A percentile compares a stretch with the other conserved stretches of the same genome.
Conservation (phyloP, 2,888 invertebrate species). For the Protonemura montana region DNA sequence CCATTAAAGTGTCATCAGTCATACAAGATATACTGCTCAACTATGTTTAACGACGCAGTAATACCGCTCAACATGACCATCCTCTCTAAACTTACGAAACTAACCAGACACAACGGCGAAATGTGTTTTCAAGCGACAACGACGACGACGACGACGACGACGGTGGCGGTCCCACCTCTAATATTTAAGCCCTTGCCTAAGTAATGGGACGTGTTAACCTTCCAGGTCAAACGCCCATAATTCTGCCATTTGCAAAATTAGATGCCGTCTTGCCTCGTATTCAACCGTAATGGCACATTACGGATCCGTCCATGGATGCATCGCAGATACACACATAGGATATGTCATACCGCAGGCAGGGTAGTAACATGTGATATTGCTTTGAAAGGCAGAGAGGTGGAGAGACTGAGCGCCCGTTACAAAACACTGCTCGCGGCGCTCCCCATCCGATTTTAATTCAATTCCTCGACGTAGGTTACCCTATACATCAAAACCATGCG, state of each 20-base stretch:
- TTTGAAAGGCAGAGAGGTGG: background rate
- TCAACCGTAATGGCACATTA: background rate
- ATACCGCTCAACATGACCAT: no score
- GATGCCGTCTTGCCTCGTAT: background rate
- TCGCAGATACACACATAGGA: no score
- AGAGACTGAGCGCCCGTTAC: background rate
- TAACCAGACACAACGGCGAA: no score
- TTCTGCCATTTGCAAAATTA: constrained; percentile 7
- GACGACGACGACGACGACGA: background rate
- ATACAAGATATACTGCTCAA: background rate
- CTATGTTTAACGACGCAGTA: no score
- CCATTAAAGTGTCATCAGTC: background rate
- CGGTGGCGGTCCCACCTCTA: background rate
- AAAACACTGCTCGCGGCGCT: background rate
- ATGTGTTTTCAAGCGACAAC: no score
- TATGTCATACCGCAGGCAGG: no score
- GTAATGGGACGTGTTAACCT: background rate
- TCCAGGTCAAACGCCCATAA: background rate
- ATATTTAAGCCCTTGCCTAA: background rate
- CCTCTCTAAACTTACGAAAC: no score
- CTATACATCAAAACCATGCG: background rate
- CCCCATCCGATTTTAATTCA: background rate
- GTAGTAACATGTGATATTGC: no score
- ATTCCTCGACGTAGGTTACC: background rate
- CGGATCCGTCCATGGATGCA: background rate